A percentile compares a stretch with the other conserved stretches of the same genome.
These are phyloP conservation scores for Sylvietta virens DNA, from an alignment of 2,113 vertebrate genomes.

Conservation along the genomic window DNA sequence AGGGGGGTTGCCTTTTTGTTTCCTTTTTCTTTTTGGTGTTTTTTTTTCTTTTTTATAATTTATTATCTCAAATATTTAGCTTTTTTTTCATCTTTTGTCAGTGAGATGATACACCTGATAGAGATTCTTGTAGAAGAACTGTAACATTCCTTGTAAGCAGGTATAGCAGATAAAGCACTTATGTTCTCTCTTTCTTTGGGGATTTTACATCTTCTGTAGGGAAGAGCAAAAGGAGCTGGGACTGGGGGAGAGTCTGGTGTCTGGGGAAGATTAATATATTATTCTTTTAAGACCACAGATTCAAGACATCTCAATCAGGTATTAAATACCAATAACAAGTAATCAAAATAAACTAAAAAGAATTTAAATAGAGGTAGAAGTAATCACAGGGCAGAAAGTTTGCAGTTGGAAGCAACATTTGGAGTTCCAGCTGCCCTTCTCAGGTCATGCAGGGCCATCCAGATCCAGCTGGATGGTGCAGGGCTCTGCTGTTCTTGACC, in stretches of 20 bases:
- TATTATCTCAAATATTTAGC: neutral
- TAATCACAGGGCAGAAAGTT: neutral
- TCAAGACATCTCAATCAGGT: neutral
- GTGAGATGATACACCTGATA: neutral
- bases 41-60: neutral
- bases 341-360: neutral
- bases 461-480: neutral
- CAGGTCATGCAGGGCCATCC: too few species aligned
- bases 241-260: neutral
- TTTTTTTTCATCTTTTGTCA: neutral
- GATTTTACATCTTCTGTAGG: neutral
- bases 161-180: neutral
- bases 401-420: neutral
- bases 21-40: neutral
- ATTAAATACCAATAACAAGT: neutral
- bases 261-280: neutral
- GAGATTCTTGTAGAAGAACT: neutral
- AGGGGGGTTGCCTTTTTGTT: accelerated
- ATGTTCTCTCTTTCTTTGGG: neutral
- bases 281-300: neutral
- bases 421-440: neutral
- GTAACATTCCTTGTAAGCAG: neutral
- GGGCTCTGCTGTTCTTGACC: neutral
- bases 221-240: neutral
- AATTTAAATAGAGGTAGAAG: neutral